Evolutionary conservation across 2,797 vertebrate species (phyloP), one percentile per base, ranked within the genome.

Genomic region (Trachurus trachurus): DNA sequence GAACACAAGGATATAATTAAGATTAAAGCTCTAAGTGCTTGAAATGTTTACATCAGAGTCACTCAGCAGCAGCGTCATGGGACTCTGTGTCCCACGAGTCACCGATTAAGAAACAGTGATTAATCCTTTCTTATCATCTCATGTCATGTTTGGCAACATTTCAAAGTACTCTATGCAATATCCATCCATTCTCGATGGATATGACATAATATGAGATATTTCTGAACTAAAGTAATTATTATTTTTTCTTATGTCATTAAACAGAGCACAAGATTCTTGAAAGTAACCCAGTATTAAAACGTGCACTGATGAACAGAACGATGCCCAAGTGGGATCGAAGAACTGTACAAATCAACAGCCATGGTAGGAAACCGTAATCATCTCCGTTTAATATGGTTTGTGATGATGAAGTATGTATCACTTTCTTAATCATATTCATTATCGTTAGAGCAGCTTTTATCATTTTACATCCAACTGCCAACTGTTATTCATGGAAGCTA

Each of bases 261-360:
- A 61, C 82, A 93, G 93, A 81, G 22, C 52, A 83, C 66, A 68
- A 19, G 58, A 85, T 63, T n/a, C 44, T 96, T 89, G 93, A 94
- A 15, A 66, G 22, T 11, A 94, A 91, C 74, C 1, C 59, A 1
- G 82, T 71, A 4, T 54, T 95, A 16, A 86, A 67, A 69, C 78
- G 85, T 0, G 87, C 76, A 0, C 79, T 95, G 74, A 71, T 49
- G 0, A 83, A 82, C 74, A 93, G 84, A 70, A 86, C 72, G 0
- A 45, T 85, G 8, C 94, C 94, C 6, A 86, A 72, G 83, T 84
- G 77, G 76, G 89, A 94, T 50, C 88, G 89, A 78, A 89, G 82
- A 78, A 92, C 57, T 4, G 26, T 96, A 10, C 88, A 83, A 9
- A 88, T 93, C 74, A 93, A 93, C 82, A 78, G 82, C 62, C 76